A percentile compares a stretch with the other conserved stretches of the same genome.
These are phyloP conservation scores for Sylvia borin DNA, from an alignment of 2,797 vertebrate species.

Conservation along the genomic window DNA sequence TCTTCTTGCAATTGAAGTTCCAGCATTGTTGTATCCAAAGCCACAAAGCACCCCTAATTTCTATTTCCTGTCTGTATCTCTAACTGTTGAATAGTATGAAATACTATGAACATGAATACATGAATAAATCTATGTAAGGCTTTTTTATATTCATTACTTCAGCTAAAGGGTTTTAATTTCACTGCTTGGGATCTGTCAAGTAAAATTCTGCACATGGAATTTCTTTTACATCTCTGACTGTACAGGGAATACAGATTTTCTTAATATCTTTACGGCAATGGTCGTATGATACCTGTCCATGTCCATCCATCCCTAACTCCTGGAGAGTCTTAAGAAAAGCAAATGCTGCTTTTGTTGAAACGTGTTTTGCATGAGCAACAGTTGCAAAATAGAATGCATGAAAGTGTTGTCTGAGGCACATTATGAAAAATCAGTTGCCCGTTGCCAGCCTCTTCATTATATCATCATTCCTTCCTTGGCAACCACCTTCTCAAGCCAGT, in stretches of 20 bases:
- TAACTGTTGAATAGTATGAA: neutral
- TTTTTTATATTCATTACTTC: neutral
- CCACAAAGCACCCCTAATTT: neutral
- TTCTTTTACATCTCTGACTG: neutral
- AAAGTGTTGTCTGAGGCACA: neutral
- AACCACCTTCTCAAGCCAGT: neutral
- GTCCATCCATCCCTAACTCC: neutral
- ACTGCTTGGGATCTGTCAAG: neutral
- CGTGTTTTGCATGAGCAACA: neutral
- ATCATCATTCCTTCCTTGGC: neutral
- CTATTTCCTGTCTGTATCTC: neutral
- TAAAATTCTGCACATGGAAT: neutral
- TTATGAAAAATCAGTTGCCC: constrained; percentile 25
- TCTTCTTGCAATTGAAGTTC: neutral
- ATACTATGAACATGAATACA: neutral
- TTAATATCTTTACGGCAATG: neutral
- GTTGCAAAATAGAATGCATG: neutral
- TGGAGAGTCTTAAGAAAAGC: neutral
- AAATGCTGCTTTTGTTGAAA: neutral
- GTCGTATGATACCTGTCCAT: neutral
- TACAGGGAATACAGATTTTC: neutral
- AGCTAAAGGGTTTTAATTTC: constrained; percentile 2
- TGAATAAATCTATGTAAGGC: neutral
- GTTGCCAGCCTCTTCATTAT: neutral
- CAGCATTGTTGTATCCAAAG: neutral